phyloP scores from a whole-genome alignment of 2,888 invertebrate genomes.

The Mesoligia furuncula region DNA sequence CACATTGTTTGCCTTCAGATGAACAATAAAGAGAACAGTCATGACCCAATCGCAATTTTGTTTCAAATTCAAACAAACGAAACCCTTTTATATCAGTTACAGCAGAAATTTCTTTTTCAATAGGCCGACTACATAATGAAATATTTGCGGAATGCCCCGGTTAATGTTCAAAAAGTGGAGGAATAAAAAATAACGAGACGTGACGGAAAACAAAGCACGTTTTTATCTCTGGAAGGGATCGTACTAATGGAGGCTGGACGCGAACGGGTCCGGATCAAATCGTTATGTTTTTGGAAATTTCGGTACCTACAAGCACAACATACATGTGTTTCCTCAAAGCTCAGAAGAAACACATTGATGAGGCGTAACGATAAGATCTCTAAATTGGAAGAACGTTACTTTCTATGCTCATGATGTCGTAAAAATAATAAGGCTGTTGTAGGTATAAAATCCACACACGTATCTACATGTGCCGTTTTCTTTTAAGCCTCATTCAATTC shows the following conservation, averaged over 20 bases:
- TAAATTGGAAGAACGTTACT: constrained; percentile 20
- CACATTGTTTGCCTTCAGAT: constrained; percentile 73
- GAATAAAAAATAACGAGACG: constrained; percentile 85
- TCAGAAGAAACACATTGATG: constrained; percentile 36
- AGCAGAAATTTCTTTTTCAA: constrained; percentile 80
- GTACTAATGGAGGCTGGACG: constrained; percentile 81
- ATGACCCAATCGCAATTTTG: constrained; percentile 78
- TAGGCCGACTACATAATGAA: constrained; percentile 81
- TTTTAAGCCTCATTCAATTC: not conserved
- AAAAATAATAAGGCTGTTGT: constrained; percentile 25
- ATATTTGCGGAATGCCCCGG: constrained; percentile 82
- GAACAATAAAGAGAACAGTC: constrained; percentile 76
- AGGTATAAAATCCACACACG: not conserved
- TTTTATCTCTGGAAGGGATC: constrained; percentile 86
- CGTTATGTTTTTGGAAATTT: constrained; percentile 69
- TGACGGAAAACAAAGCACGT: constrained; percentile 87
- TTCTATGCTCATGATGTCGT: constrained; percentile 35
- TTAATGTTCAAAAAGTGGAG: constrained; percentile 80
- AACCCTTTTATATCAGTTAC: constrained; percentile 80
- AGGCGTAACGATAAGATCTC: constrained; percentile 23
- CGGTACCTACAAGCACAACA: constrained; percentile 13
- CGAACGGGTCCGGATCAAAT: constrained; percentile 72
- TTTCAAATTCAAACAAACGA: constrained; percentile 80
- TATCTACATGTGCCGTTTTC: not conserved
- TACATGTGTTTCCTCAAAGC: constrained; percentile 23